Conservation (phyloP, 2,113 vertebrate genomes). For the Oncorhynchus mykiss region DNA sequence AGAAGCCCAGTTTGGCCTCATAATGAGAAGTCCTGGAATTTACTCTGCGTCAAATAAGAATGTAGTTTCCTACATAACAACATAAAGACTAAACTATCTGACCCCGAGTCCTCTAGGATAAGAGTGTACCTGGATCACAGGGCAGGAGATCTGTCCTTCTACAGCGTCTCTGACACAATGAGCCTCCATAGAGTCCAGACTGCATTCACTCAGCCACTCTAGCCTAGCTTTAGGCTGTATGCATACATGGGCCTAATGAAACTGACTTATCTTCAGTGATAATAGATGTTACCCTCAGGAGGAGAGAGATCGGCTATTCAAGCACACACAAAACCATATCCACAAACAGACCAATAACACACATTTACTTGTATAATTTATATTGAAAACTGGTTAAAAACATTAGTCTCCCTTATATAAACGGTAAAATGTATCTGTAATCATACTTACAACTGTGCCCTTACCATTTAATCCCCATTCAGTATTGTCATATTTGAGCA, state of each 20-base stretch:
- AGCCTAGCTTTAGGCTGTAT: too few species aligned
- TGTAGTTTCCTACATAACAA: not conserved
- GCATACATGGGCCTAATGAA: not conserved
- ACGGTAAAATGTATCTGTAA: slow-evolving; percentile 55
- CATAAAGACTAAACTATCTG: slow-evolving; percentile 12
- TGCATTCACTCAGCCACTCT: not conserved
- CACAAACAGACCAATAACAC: slow-evolving; percentile 4
- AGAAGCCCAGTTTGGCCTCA: too few species aligned
- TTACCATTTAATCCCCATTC: slow-evolving; percentile 36
- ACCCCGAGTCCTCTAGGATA: too few species aligned
- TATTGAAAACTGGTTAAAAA: slow-evolving; percentile 72
- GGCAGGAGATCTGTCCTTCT: not conserved
- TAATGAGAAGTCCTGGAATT: slow-evolving; percentile 16
- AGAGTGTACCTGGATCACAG: not conserved
- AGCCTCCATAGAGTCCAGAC: not conserved
- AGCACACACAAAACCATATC: not conserved
- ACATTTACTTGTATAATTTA: slow-evolving; percentile 73
- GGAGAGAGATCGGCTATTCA: not conserved
- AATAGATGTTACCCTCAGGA: not conserved
- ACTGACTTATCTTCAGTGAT: not conserved
- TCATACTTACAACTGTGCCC: slow-evolving; percentile 59
- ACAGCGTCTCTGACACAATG: slow-evolving; percentile 13
- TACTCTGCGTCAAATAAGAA: not conserved
- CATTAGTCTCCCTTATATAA: slow-evolving; percentile 69
- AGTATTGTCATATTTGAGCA: slow-evolving; percentile 41